Percentiles rank a stretch among this genome's conserved stretches.
Evolutionary conservation across 2,113 vertebrate genomes (phyloP).

Genomic region (Serinus canaria): DNA sequence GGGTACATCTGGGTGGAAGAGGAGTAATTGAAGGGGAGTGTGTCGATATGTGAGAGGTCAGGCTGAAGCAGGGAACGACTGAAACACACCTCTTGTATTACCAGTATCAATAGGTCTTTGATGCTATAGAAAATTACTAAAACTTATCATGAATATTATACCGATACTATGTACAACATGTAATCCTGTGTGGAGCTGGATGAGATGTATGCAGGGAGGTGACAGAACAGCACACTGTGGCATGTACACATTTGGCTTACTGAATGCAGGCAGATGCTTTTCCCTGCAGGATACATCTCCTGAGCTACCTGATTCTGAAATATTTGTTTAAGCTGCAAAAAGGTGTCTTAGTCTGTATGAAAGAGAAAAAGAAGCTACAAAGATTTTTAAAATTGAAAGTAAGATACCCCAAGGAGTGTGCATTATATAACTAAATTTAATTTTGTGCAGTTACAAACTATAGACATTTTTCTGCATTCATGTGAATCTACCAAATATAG

Average conservation of each 20-base stretch:
- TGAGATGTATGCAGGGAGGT: not conserved
- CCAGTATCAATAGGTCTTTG: not conserved
- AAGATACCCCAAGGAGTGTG: not conserved
- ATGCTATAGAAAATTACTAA: slow-evolving; percentile 19
- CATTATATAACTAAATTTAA: slow-evolving; percentile 22
- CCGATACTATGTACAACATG: rapidly evolving
- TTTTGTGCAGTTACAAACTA: not conserved
- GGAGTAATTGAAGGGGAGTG: slow-evolving; percentile 33
- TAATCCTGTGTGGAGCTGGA: not conserved
- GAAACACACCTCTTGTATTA: slow-evolving; percentile 14
- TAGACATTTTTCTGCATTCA: not conserved
- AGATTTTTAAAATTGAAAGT: not conserved
- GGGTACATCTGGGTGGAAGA: not conserved
- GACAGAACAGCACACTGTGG: not conserved
- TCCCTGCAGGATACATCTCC: not conserved
- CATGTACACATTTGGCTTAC: not conserved
- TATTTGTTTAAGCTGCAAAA: not conserved
- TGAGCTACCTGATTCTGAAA: not conserved
- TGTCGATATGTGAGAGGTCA: slow-evolving; percentile 6
- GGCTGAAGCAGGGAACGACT: slow-evolving; percentile 7
- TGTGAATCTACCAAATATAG: slow-evolving; percentile 1
- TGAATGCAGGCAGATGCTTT: not conserved
- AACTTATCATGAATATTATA: slow-evolving; percentile 32
- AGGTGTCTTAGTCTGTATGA: not conserved
- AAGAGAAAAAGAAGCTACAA: slow-evolving; percentile 14